Evolutionary conservation across 2,888 invertebrate genomes (phyloP).

Genomic region (Hymenopus coronatus): DNA sequence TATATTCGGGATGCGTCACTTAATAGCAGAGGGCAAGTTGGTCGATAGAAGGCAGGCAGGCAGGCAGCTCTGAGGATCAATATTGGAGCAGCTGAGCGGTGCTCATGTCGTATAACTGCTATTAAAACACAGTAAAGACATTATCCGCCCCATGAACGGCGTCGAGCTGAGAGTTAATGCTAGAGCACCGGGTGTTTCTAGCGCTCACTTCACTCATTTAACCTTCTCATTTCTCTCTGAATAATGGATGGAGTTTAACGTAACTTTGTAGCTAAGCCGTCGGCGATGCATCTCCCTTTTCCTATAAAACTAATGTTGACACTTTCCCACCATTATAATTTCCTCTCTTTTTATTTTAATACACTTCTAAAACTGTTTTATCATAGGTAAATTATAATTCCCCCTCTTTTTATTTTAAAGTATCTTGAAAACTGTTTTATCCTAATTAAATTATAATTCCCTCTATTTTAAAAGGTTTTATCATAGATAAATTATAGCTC

Average conservation of each 20-base stretch:
- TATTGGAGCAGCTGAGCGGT: not conserved
- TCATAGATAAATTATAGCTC: too few species aligned
- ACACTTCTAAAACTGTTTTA: too few species aligned
- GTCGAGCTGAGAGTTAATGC: not conserved
- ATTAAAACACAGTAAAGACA: not conserved
- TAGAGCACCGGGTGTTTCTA: not conserved
- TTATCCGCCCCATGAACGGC: not conserved
- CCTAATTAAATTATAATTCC: too few species aligned
- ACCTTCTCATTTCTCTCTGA: not conserved
- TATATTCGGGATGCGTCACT: not conserved
- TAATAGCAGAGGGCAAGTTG: not conserved
- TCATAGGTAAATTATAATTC: too few species aligned
- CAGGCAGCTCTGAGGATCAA: not conserved
- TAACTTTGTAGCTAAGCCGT: not conserved
- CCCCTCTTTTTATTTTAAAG: too few species aligned
- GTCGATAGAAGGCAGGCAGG: not conserved
- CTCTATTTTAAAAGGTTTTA: too few species aligned
- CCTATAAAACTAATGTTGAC: not conserved
- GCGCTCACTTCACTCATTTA: not conserved
- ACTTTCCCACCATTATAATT: not conserved
- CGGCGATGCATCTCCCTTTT: not conserved
- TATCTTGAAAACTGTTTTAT: too few species aligned
- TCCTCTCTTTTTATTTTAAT: too few species aligned
- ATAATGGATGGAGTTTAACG: not conserved
- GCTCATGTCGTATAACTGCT: not conserved